Conservation (phyloP, 2,113 vertebrate species). For the Ictalurus furcatus region DNA sequence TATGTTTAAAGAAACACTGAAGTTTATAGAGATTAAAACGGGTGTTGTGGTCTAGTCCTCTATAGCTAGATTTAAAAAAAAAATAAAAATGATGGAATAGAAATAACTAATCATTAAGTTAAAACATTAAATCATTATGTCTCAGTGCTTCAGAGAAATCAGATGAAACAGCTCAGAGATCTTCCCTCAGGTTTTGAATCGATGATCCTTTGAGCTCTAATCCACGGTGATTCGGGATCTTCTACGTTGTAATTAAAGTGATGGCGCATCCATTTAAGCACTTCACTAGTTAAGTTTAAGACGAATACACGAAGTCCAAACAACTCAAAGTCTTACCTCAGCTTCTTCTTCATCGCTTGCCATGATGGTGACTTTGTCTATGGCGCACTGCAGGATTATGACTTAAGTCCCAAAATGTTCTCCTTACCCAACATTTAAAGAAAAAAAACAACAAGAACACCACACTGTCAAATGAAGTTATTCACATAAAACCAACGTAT, state of each 20-base stretch:
- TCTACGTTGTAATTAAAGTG: no score
- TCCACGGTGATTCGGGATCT: not conserved
- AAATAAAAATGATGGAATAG: not conserved
- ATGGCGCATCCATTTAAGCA: not conserved
- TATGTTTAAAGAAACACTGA: not conserved
- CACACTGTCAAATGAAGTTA: not conserved
- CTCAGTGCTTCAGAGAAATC: not conserved
- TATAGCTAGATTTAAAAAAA: not conserved
- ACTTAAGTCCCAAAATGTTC: not conserved
- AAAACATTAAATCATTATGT: not conserved
- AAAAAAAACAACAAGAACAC: not conserved
- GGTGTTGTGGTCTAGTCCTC: not conserved
- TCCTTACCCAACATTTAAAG: not conserved
- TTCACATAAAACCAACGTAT: not conserved
- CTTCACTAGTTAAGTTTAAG: not conserved
- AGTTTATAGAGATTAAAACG: not conserved
- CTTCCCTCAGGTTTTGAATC: not conserved
- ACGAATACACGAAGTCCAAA: not conserved
- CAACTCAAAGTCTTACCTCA: not conserved
- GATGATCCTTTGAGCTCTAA: not conserved
- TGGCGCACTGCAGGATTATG: not conserved
- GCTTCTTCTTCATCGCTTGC: not conserved
- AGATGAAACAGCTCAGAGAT: not conserved
- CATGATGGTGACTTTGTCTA: not conserved
- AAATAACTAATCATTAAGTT: not conserved